These are phyloP conservation scores for Nycticebus coucang DNA, from an alignment of 2,113 vertebrate genomes.

Conservation along the genomic window DNA sequence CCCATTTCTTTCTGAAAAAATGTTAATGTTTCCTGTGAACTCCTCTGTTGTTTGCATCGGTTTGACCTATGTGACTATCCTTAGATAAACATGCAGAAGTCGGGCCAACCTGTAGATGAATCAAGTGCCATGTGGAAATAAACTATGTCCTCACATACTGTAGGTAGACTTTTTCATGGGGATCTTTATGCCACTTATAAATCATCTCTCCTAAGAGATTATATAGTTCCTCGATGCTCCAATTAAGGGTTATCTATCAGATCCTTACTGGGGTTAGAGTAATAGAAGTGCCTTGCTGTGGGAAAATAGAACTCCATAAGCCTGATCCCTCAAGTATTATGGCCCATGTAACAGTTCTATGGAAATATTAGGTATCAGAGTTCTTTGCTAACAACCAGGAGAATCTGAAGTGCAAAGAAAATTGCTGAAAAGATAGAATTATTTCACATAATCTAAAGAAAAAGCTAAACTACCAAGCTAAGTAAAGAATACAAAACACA, in stretches of 20 bases:
- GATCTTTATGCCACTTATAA: background rate
- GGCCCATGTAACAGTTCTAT: background rate
- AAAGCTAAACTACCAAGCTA: background rate
- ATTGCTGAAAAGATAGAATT: background rate
- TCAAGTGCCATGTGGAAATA: background rate
- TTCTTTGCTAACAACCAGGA: conserved; percentile 20
- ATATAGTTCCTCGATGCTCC: background rate
- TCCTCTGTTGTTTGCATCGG: background rate
- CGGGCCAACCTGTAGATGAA: background rate
- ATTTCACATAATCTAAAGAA: background rate
- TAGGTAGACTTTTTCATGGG: background rate
- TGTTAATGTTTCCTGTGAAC: conserved; percentile 5
- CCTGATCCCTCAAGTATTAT: background rate
- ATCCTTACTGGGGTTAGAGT: background rate
- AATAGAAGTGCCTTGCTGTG: background rate
- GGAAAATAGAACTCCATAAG: background rate
- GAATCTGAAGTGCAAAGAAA: background rate
- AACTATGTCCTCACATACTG: background rate
- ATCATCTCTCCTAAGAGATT: background rate
- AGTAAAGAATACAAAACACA: background rate
- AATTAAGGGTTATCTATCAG: background rate
- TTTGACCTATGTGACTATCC: background rate
- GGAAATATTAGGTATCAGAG: background rate
- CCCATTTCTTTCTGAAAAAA: conserved; percentile 1
- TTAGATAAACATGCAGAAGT: background rate